Percentiles rank a stretch among this genome's conserved stretches.
These are phyloP conservation scores for Lasiurus borealis DNA, from an alignment of 2,113 vertebrate genomes.

Conservation along the genomic window DNA sequence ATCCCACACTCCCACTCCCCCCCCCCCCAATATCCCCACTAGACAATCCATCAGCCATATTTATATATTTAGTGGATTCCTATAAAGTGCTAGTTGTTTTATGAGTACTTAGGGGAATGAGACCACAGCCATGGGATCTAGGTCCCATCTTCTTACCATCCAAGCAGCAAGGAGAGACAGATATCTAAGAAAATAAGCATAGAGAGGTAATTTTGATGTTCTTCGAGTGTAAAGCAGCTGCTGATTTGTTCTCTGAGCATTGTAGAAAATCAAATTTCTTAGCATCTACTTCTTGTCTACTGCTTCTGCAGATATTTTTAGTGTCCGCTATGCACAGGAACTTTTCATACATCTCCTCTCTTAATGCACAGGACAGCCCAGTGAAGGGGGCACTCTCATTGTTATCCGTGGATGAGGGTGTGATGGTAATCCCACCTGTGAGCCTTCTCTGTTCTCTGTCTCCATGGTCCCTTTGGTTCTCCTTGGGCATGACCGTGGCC, in stretches of 20 bases:
- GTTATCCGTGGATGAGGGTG: rapidly evolving
- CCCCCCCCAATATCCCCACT: no score
- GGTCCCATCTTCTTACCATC: neutral
- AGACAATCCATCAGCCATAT: neutral
- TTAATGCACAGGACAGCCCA: no score
- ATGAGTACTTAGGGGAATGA: neutral
- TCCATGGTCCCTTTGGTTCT: neutral
- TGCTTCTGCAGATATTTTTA: neutral
- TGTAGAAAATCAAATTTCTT: neutral
- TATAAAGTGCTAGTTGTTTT: slow-evolving; percentile 2
- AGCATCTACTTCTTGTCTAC: neutral
- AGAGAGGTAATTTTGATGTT: neutral
- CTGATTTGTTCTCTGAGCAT: neutral
- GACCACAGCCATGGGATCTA: neutral
- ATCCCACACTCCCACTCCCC: neutral
- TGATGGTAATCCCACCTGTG: neutral
- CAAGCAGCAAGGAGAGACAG: neutral
- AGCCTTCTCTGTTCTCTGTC: neutral
- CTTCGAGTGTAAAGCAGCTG: neutral
- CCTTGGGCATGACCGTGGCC: neutral
- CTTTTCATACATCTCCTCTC: neutral
- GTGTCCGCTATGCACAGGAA: no score
- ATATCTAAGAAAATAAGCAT: neutral
- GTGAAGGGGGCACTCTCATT: neutral
- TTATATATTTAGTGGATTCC: neutral